Evolutionary conservation across 2,888 invertebrate species (phyloP), one percentile per base, ranked within the genome.

Genomic region (Diogma glabrata): DNA sequence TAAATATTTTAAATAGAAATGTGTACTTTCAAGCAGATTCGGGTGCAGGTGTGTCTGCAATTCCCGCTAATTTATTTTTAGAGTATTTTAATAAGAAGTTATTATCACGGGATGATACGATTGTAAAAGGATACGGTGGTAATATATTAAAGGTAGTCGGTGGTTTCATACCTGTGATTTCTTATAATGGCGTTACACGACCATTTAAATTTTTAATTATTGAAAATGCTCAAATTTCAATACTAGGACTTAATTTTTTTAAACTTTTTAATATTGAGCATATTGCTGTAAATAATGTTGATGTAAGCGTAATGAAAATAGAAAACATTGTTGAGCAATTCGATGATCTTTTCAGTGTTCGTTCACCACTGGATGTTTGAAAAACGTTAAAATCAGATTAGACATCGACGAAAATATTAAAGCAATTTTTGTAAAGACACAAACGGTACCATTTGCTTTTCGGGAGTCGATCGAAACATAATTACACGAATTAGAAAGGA

Each of bases 21-120:
- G n/a, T n/a, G n/a, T n/a, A 36, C 14, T 36, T 36, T 36, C 36
- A 36, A 36, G 36, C 36, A 36, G 36, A 36, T 36, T 36, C 36
- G 14, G 14, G 36, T 14, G 36, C 36, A 36, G 36, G 14, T 5
- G 14, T 36, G 36, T 36, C 36, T 36, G 14, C 36, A 36, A 36
- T 36, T 36, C 36, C 14, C 36, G 6, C 36, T 36, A 36, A 36
- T 36, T 36, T 36, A 36, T 36, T 36, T 36, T 36, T 36, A 16
- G 17, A 36, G 17, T 12, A 36, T 36, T 14, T 36, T 36, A 8
- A 14, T 36, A 14, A 36, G 8, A 6, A 36, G 14, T 36, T 36
- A 8, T 14, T 36, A 36, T 36, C 3, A 14, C 14, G 14, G 10
- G 36, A 36, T 17, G 36, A 14, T n/a, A n/a, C 33, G 33, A 10